Evolutionary conservation across 1,140 invertebrate genomes (phyloP).

Genomic region (Drosophila tropicalis): DNA sequence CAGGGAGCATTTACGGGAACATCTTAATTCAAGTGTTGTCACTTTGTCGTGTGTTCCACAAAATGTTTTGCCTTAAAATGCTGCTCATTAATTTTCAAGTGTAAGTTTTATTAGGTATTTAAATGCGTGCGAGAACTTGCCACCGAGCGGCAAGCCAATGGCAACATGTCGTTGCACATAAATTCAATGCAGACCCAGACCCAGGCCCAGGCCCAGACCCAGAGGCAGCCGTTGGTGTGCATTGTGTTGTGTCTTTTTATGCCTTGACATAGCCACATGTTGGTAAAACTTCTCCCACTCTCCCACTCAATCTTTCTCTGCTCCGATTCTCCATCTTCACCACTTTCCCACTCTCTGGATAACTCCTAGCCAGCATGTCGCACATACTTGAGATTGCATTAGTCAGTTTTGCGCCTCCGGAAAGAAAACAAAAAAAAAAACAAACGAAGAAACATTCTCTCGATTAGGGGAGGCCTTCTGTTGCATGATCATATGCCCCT

Average conservation of each 20-base stretch:
- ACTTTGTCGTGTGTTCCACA: slow-evolving; percentile 77
- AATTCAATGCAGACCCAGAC: slow-evolving; percentile 53
- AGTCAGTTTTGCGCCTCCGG: slow-evolving; percentile 60
- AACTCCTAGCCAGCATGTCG: slow-evolving; percentile 50
- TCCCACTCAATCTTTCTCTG: neutral
- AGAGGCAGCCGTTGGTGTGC: neutral
- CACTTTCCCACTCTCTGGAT: slow-evolving; percentile 9
- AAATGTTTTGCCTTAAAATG: slow-evolving; percentile 65
- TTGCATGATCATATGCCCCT: slow-evolving; percentile 68
- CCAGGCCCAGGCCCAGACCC: neutral
- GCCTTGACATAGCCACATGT: slow-evolving; percentile 60
- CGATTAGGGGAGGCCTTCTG: slow-evolving; percentile 16
- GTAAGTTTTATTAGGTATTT: slow-evolving; percentile 82
- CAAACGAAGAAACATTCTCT: slow-evolving; percentile 22
- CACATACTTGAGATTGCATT: slow-evolving; percentile 81
- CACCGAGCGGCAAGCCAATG: slow-evolving; percentile 69
- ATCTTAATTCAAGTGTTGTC: slow-evolving; percentile 81
- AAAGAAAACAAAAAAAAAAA: no score
- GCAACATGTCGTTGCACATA: slow-evolving; percentile 76
- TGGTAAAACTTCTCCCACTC: slow-evolving; percentile 40
- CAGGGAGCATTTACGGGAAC: slow-evolving; percentile 41
- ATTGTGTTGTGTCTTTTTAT: slow-evolving; percentile 24
- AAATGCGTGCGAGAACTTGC: slow-evolving; percentile 76
- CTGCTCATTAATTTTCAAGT: slow-evolving; percentile 82
- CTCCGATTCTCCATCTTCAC: neutral